phyloP scores from a whole-genome alignment of 30 jellyfish, hydroid and myxozoan species.

The Rhopilema esculentum region DNA sequence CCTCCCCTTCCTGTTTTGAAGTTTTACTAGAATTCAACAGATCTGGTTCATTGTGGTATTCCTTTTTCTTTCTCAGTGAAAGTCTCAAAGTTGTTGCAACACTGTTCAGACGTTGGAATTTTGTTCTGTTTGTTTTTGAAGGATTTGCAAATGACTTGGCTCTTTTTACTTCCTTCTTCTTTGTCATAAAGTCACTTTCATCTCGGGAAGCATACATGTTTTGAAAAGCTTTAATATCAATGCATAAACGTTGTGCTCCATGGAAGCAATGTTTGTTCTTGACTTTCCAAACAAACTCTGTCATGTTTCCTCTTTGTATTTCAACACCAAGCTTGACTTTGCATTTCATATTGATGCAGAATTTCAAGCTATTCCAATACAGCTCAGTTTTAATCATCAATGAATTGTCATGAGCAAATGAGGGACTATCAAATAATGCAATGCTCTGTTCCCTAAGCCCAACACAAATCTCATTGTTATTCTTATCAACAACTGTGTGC shows the following conservation, averaged over 20 bases:
- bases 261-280: slow-evolving; percentile 46
- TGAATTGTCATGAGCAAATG: slow-evolving; percentile 45
- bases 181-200: slow-evolving; percentile 60
- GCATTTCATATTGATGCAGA: slow-evolving; percentile 31
- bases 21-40: background rate
- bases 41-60: background rate
- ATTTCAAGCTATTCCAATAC: slow-evolving; percentile 53
- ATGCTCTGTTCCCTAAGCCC: slow-evolving; percentile 66
- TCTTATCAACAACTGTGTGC: slow-evolving; percentile 38
- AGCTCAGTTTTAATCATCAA: slow-evolving; percentile 34
- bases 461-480: slow-evolving; percentile 28
- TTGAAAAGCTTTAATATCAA: slow-evolving; percentile 58
- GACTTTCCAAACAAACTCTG: slow-evolving; percentile 55
- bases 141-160: slow-evolving; percentile 50
- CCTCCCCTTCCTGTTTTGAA: slow-evolving; percentile 6
- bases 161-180: slow-evolving; percentile 42
- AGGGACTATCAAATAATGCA: slow-evolving; percentile 49
- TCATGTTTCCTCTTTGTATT: slow-evolving; percentile 27
- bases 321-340: slow-evolving; percentile 68
- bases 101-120: slow-evolving; percentile 37
- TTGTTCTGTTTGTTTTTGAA: slow-evolving; percentile 7
- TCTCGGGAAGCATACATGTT: slow-evolving; percentile 61
- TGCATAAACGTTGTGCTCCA: slow-evolving; percentile 63
- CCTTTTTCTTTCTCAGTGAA: slow-evolving; percentile 48
- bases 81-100: slow-evolving; percentile 54